Evolutionary conservation across 2,797 vertebrate genomes (phyloP).

Genomic region (Notolepis coatsorum): DNA sequence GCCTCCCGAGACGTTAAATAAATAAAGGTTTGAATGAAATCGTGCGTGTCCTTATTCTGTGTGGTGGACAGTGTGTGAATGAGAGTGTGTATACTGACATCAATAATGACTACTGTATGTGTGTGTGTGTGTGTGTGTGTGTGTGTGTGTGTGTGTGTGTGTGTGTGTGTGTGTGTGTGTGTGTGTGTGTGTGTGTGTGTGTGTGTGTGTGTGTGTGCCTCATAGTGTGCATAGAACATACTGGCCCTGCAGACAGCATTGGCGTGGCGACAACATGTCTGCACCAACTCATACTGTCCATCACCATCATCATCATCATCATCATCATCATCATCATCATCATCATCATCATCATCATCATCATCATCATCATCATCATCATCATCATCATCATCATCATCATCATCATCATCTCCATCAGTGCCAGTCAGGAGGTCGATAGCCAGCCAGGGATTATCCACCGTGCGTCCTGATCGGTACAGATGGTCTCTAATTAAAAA

Average conservation of each 20-base stretch:
- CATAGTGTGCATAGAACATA: no score
- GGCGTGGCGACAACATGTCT: neutral
- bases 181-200: neutral
- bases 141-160: slow-evolving; percentile 3
- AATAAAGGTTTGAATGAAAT: no score
- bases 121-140: neutral
- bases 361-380: no score
- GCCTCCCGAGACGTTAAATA: no score
- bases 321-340: no score
- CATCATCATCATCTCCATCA: slow-evolving; percentile 22
- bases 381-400: no score
- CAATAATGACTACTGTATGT: no score
- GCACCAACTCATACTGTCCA: slow-evolving; percentile 4
- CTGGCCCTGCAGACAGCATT: neutral
- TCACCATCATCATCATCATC: slow-evolving; percentile 22
- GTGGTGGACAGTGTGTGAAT: no score
- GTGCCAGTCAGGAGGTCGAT: slow-evolving; percentile 13
- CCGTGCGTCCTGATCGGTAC: slow-evolving; percentile 44
- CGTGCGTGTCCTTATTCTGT: no score
- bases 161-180: neutral
- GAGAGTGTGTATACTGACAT: no score
- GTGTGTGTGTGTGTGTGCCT: neutral
- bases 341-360: no score
- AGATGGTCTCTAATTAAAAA: slow-evolving; percentile 59
- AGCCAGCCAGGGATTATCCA: neutral